phyloP scores from a whole-genome alignment of 2,797 vertebrate genomes.

The Chloroceryle inda region DNA sequence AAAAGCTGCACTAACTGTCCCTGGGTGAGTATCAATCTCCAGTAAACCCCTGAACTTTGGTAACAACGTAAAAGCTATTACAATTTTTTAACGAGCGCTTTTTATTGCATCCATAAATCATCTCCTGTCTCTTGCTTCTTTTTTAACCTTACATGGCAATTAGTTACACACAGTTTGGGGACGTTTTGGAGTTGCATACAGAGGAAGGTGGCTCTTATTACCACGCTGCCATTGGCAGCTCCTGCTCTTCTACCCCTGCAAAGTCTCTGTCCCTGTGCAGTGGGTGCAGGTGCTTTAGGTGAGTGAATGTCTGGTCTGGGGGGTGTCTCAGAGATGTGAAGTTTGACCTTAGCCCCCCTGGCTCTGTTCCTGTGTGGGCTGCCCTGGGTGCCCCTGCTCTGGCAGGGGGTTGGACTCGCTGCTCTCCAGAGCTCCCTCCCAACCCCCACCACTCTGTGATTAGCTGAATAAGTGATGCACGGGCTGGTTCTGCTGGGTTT shows the following conservation, averaged over 20 bases:
- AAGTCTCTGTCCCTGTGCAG: too few species aligned
- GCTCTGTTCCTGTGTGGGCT: too few species aligned
- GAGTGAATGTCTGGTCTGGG: fast-evolving
- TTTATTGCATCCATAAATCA: neutral
- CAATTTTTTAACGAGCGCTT: neutral
- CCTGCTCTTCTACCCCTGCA: fast-evolving
- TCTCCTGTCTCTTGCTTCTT: neutral
- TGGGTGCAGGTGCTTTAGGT: fast-evolving
- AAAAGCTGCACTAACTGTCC: neutral
- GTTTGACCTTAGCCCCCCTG: neutral
- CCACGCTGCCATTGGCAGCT: fast-evolving
- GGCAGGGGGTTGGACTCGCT: too few species aligned
- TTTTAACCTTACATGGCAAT: neutral
- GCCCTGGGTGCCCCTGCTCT: too few species aligned
- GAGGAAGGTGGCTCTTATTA: neutral
- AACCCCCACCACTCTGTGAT: too few species aligned
- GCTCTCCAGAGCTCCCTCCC: too few species aligned
- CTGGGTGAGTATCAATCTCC: neutral
- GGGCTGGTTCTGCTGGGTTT: neutral
- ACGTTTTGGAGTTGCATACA: fast-evolving
- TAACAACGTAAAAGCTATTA: neutral
- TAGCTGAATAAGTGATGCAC: neutral
- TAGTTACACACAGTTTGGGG: neutral
- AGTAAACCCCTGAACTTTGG: neutral
- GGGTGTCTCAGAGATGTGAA: neutral